These are phyloP conservation scores for Laothoe populi DNA, from an alignment of 2,888 invertebrate species.

Conservation along the genomic window DNA sequence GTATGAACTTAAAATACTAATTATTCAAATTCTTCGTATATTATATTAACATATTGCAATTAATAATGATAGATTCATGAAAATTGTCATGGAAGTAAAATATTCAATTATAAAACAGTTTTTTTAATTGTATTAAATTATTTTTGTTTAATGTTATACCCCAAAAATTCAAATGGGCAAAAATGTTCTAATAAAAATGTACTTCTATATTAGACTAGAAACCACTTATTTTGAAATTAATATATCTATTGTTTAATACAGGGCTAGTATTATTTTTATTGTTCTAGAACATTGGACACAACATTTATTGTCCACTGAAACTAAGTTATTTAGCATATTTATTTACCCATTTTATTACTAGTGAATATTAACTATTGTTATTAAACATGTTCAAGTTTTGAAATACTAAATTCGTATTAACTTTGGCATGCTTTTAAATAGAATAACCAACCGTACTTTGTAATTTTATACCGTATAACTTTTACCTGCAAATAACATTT, in stretches of 20 bases:
- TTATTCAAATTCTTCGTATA: not conserved
- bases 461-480: slow-evolving; percentile 14
- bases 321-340: not conserved
- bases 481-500: slow-evolving; percentile 14
- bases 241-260: not conserved
- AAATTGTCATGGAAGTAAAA: slow-evolving; percentile 16
- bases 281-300: slow-evolving; percentile 1
- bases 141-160: too few species aligned
- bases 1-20: not conserved
- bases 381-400: slow-evolving; percentile 7
- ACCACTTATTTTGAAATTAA: slow-evolving; percentile 1
- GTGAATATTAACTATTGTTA: not conserved
- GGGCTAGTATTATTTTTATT: too few species aligned
- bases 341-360: not conserved
- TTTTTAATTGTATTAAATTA: too few species aligned
- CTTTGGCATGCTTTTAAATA: slow-evolving; percentile 16
- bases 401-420: slow-evolving; percentile 10
- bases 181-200: slow-evolving; percentile 15
- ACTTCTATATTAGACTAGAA: slow-evolving; percentile 16
- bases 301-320: slow-evolving; percentile 19
- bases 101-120: slow-evolving; percentile 4
- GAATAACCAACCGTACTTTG: not conserved
- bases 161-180: too few species aligned
- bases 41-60: not conserved
- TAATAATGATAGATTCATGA: not conserved